Evolutionary conservation across 2,888 invertebrate species (phyloP), one percentile per base, ranked within the genome.

Genomic region (Chirona hameri): DNA sequence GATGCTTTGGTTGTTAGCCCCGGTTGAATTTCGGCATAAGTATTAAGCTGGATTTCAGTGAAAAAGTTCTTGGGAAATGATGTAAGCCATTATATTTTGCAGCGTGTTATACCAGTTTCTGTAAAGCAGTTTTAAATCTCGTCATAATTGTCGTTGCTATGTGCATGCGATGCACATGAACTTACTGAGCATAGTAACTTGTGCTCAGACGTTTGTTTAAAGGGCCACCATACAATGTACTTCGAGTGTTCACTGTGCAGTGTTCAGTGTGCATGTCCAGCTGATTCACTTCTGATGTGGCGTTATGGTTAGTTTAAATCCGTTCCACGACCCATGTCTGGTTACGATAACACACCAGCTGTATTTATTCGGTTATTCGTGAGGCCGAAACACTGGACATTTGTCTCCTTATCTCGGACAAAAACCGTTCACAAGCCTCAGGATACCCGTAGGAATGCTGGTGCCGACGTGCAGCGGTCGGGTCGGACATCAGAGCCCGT

Each of bases 331-430:
- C 24, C 60, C 14, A 52, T 60, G 18, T 69, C 69, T 72, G 9
- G 18, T 18, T 3, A 31, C 31, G 72, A 31, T 31, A 31, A 31
- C 72, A 72, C 27, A 27, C 15, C 29, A 15, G 7, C 21, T 27
- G 72, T 72, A 31, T 72, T 72, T 72, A 72, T 72, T 72, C n/a
- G 72, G 27, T 31, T 5, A 72, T 72, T 72, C 72, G 72, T 18
- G 15, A 2, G 65, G 31, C 31, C 15, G 9, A 4, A 72, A 15
- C 15, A 31, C 31, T 7, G 29, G 15, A 3, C 72, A 72, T 72
- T 72, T 72, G 72, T 72, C 31, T 72, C 31, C 31, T 72, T 7
- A 31, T 72, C 72, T 31, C 2, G 29, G 72, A 31, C 72, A 72
- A 72, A 72, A 72, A 72, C 14, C 31, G 21, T 15, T 27, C 10